These are phyloP conservation scores for Apotomis betuletana DNA, from an alignment of 2,888 invertebrate species.

Conservation along the genomic window DNA sequence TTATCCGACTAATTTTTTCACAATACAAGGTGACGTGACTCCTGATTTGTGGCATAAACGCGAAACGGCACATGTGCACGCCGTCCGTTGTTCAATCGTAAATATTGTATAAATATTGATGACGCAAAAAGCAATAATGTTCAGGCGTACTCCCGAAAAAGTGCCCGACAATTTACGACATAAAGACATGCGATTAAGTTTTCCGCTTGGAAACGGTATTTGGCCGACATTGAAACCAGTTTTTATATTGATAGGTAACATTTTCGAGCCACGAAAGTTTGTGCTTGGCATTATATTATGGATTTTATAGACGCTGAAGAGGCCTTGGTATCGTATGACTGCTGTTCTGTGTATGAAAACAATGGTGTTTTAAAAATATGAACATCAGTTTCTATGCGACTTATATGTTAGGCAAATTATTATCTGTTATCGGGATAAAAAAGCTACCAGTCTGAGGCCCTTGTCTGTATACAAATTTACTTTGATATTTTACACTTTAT, in stretches of 20 bases:
- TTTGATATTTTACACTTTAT: too few relatives aligned
- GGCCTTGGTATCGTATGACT: conserved; percentile 1
- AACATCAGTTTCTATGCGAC: not conserved
- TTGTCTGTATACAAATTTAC: too few relatives aligned
- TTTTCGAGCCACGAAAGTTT: conserved; percentile 15
- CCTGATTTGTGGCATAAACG: conserved; percentile 57
- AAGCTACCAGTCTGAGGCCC: too few relatives aligned
- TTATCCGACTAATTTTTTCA: conserved; percentile 19
- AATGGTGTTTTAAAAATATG: not conserved
- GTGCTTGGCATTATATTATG: not conserved
- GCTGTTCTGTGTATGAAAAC: not conserved
- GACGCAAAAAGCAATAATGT: conserved; percentile 75
- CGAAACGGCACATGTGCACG: conserved; percentile 61
- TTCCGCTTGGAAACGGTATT: conserved; percentile 57
- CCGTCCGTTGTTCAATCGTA: conserved; percentile 69
- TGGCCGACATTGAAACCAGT: conserved; percentile 35
- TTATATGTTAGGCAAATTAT: too few relatives aligned
- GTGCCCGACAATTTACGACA: conserved; percentile 70
- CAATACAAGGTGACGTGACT: conserved; percentile 44
- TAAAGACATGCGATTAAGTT: conserved; percentile 76
- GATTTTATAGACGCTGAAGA: not conserved
- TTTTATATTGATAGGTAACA: conserved; percentile 29
- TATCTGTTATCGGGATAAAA: too few relatives aligned
- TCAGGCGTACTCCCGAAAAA: conserved; percentile 75
- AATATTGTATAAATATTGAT: conserved; percentile 80